A percentile compares a stretch with the other conserved stretches of the same genome.
These are phyloP conservation scores for Trematocara stigmaticum DNA, from an alignment of 2,113 vertebrate species.

Conservation along the genomic window DNA sequence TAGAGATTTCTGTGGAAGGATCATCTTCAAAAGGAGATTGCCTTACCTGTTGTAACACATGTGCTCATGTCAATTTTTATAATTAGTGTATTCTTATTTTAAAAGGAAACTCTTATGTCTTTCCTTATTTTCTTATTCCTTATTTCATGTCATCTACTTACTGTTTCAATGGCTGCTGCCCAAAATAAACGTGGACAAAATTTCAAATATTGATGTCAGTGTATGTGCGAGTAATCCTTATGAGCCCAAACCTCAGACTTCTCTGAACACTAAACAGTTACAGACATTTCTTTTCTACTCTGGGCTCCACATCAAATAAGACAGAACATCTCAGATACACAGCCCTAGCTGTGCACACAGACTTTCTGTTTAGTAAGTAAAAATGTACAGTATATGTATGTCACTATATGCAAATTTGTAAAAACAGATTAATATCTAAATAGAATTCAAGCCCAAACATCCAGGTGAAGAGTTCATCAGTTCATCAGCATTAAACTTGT, in stretches of 20 bases:
- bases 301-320: rapidly evolving
- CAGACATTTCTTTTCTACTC: neutral
- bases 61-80: neutral
- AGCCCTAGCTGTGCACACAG: neutral
- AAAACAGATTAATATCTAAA: neutral
- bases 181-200: neutral
- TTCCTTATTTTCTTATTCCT: rapidly evolving
- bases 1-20: neutral
- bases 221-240: neutral
- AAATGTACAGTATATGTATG: neutral
- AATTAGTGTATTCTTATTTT: neutral
- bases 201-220: neutral
- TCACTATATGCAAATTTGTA: rapidly evolving
- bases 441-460: neutral
- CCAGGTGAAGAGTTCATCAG: neutral
- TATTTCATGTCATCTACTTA: neutral
- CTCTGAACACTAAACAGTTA: neutral
- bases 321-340: neutral
- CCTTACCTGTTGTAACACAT: rapidly evolving
- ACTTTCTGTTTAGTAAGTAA: neutral
- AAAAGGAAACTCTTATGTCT: rapidly evolving
- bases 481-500: neutral
- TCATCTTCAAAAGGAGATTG: neutral
- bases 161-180: neutral
- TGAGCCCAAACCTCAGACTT: neutral